Percentiles rank a stretch among this genome's conserved stretches.
Evolutionary conservation across 1,140 invertebrate genomes (phyloP).

Genomic region (Campoletis sonorensis): DNA sequence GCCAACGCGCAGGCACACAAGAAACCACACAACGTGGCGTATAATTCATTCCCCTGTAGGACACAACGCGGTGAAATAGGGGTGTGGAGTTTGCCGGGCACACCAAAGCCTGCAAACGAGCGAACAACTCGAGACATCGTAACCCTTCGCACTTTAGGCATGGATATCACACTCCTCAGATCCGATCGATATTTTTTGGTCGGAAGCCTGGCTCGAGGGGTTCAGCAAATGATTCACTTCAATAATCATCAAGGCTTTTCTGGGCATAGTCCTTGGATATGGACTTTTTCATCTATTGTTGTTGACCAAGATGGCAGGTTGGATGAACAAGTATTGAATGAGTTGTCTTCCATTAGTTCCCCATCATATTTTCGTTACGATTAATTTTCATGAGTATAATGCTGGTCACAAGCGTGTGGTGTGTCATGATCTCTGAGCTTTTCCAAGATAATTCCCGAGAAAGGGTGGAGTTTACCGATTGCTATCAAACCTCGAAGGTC

Average conservation of each 20-base stretch:
- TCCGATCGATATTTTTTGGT: background rate
- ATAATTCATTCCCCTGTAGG: constrained; percentile 34
- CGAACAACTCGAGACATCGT: constrained; percentile 32
- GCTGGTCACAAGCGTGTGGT: background rate
- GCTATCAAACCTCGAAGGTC: background rate
- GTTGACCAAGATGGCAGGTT: background rate
- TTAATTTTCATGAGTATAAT: too few relatives aligned
- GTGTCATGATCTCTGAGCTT: background rate
- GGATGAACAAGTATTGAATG: background rate
- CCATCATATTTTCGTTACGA: too few relatives aligned
- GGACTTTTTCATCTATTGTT: background rate
- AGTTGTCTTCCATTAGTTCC: too few relatives aligned
- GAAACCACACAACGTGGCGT: constrained; percentile 8
- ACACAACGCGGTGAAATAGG: background rate
- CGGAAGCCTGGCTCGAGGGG: constrained; percentile 11
- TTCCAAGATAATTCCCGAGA: background rate
- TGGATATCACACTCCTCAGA: constrained; percentile 9
- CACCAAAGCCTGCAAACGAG: constrained; percentile 23
- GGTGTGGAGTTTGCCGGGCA: background rate
- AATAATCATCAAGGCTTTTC: constrained; percentile 24
- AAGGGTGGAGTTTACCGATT: background rate
- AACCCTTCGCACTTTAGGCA: constrained; percentile 18
- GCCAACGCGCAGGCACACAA: constrained; percentile 18
- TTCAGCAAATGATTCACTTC: constrained; percentile 29
- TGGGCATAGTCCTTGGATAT: background rate